phyloP scores from a whole-genome alignment of 2,797 vertebrate species.

The Chelidonichthys spinosus region DNA sequence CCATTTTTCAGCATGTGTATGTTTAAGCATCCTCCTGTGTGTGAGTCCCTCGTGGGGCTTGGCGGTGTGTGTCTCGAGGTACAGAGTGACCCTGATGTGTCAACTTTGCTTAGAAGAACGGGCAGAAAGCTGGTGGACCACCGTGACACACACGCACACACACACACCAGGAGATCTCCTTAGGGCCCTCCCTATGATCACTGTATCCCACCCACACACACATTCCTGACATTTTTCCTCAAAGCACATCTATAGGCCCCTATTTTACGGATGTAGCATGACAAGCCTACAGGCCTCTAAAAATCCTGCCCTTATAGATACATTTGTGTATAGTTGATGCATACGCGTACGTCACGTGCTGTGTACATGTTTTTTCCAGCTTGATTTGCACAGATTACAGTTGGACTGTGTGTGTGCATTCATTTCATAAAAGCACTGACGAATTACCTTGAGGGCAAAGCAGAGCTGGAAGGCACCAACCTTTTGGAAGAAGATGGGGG shows the following conservation, averaged over 20 bases:
- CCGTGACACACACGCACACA: slow-evolving; percentile 59
- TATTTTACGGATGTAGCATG: slow-evolving; percentile 37
- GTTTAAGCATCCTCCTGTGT: slow-evolving; percentile 54
- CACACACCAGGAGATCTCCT: slow-evolving; percentile 23
- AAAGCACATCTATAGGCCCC: slow-evolving; percentile 60
- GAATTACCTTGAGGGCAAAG: slow-evolving; percentile 38
- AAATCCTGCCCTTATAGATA: slow-evolving; percentile 32
- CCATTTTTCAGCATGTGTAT: slow-evolving; percentile 36
- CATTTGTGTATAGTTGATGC: slow-evolving; percentile 19
- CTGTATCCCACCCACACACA: slow-evolving; percentile 37
- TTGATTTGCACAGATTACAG: slow-evolving; percentile 20
- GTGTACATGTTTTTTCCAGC: slow-evolving; percentile 4
- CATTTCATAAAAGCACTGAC: slow-evolving; percentile 31
- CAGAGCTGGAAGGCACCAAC: slow-evolving; percentile 47
- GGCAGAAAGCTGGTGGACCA: slow-evolving; percentile 68
- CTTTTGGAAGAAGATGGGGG: slow-evolving; percentile 25
- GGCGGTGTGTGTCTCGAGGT: slow-evolving; percentile 75
- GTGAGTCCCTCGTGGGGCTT: slow-evolving; percentile 45
- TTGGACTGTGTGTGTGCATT: slow-evolving; percentile 23
- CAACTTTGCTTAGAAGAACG: slow-evolving; percentile 73
- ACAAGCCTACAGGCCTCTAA: slow-evolving; percentile 41
- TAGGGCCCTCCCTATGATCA: slow-evolving; percentile 51
- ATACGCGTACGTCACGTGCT: slow-evolving; percentile 2
- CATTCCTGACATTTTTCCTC: slow-evolving; percentile 61
- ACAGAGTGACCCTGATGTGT: slow-evolving; percentile 79